Evolutionary conservation across 1,140 invertebrate genomes (phyloP).

Genomic region (Acyrthosiphon pisum): DNA sequence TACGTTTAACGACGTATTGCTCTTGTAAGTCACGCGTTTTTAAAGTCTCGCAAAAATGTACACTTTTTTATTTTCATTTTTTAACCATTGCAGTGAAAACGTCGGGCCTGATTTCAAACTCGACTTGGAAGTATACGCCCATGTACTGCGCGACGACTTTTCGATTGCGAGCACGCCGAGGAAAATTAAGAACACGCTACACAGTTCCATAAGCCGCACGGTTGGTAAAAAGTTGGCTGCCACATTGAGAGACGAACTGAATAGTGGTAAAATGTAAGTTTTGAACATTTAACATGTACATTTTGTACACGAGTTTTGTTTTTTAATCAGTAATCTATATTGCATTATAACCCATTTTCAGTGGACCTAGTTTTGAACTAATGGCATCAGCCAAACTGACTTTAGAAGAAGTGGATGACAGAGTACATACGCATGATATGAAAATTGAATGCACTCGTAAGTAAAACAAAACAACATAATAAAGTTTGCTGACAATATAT

Average conservation of each 20-base stretch:
- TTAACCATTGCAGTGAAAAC: constrained; percentile 69
- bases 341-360: constrained; percentile 61
- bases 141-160: constrained; percentile 74
- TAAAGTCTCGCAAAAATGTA: not conserved
- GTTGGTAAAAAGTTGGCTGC: constrained; percentile 72
- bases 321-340: not conserved
- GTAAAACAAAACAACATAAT: constrained; percentile 40
- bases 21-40: constrained; percentile 69
- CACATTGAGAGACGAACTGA: constrained; percentile 67
- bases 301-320: not conserved
- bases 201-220: constrained; percentile 73
- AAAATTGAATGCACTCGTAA: constrained; percentile 66
- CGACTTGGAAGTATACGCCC: constrained; percentile 73
- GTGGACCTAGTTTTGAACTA: constrained; percentile 75
- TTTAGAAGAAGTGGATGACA: constrained; percentile 70
- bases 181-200: constrained; percentile 74
- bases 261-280: constrained; percentile 66
- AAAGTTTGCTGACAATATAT: not conserved
- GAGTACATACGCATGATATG: constrained; percentile 67
- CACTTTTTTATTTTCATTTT: not conserved
- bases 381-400: constrained; percentile 72
- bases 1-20: constrained; percentile 73
- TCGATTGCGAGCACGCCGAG: constrained; percentile 74
- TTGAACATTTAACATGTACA: not conserved
- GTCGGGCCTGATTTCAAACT: constrained; percentile 73